Percentiles rank a stretch among this genome's conserved stretches.
phyloP scores from a whole-genome alignment of 2,888 invertebrate species.

The Scaptomyza tumidula region DNA sequence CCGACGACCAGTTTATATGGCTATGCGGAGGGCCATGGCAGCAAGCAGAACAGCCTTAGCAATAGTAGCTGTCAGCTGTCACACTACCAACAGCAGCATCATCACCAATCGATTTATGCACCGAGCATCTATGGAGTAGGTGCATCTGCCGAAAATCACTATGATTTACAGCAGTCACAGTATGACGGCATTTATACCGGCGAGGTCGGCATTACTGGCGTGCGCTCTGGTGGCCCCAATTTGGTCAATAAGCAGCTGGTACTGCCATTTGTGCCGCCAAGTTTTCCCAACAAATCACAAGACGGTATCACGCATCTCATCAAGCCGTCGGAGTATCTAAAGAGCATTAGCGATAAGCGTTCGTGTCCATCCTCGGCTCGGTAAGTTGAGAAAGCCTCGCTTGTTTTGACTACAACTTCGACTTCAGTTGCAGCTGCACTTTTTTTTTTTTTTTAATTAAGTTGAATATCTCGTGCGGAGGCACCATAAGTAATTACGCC shows the following conservation, averaged over 20 bases:
- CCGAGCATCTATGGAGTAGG: slow-evolving; percentile 61
- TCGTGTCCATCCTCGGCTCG: slow-evolving; percentile 85
- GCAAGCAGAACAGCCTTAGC: slow-evolving; percentile 55
- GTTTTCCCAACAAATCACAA: slow-evolving; percentile 89
- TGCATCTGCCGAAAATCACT: slow-evolving; percentile 82
- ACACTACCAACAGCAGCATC: slow-evolving; percentile 60
- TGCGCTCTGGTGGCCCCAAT: slow-evolving; percentile 86
- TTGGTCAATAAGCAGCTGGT: slow-evolving; percentile 94
- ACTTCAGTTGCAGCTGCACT: slow-evolving; percentile 17
- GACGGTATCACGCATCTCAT: slow-evolving; percentile 93
- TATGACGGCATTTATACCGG: slow-evolving; percentile 70
- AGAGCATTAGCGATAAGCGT: slow-evolving; percentile 90
- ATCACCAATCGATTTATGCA: slow-evolving; percentile 72
- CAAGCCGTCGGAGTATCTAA: slow-evolving; percentile 96
- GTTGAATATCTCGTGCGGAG: slow-evolving; percentile 67
- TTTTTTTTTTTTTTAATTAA: slow-evolving; percentile 44
- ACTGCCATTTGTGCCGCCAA: slow-evolving; percentile 95
- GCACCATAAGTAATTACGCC: slow-evolving; percentile 63
- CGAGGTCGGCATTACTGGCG: slow-evolving; percentile 46
- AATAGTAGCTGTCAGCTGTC: slow-evolving; percentile 46
- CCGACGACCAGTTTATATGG: slow-evolving; percentile 54
- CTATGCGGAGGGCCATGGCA: slow-evolving; percentile 51
- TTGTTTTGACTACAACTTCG: slow-evolving; percentile 9
- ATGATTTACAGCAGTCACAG: slow-evolving; percentile 81
- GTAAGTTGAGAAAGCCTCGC: slow-evolving; percentile 74